Base-by-base conservation (phyloP, 2,888 invertebrate genomes). In the Drosophila vallismaia region DNA sequence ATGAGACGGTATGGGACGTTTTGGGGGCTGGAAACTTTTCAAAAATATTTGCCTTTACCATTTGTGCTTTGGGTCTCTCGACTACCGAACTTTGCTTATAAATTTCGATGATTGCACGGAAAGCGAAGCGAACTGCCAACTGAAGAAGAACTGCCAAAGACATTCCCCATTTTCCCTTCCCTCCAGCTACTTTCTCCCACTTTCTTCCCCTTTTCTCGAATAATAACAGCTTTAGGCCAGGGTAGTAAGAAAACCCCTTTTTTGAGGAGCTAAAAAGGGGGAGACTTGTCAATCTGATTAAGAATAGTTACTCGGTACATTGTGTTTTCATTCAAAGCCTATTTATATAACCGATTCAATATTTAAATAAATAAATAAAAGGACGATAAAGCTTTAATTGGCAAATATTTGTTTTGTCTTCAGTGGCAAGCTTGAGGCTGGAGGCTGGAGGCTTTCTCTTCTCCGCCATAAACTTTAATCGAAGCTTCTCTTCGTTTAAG, bases 41-140 rank as follows among this genome's bases (percentile, higher is more conserved):
- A 54, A 85, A 82, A 82, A 83, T 83, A 83, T 83, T 85, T 82
- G 73, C 81, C 71, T 76, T 83, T 71, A 74, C 79, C 73, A 45
- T 46, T 76, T 59, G 36, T 73, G 69, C 79, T 66, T 66, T 40
- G 31, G 29, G 36, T 28, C 28, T 2, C 5, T 36, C 40, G 12
- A n/a, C 49, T 46, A 4, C 46, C 57, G 19, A 86, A 83, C 79
- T 86, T 83, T 81, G 62, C 86, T 75, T 86, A 83, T 84, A 79
- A 86, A 84, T 83, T 84, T 79, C 70, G 76, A 79, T 84, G 84
- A 84, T 81, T 79, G 79, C 66, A 53, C 45, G 51, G 38, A 36
- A 45, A 51, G 40, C 40, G 40, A 57, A 54, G 62, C 56, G 52
- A 54, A 38, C n/a, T n/a, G n/a, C n/a, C n/a, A n/a, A n/a, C n/a